Evolutionary conservation across 2,888 invertebrate genomes (phyloP).

Genomic region (Brachypterus glaber): DNA sequence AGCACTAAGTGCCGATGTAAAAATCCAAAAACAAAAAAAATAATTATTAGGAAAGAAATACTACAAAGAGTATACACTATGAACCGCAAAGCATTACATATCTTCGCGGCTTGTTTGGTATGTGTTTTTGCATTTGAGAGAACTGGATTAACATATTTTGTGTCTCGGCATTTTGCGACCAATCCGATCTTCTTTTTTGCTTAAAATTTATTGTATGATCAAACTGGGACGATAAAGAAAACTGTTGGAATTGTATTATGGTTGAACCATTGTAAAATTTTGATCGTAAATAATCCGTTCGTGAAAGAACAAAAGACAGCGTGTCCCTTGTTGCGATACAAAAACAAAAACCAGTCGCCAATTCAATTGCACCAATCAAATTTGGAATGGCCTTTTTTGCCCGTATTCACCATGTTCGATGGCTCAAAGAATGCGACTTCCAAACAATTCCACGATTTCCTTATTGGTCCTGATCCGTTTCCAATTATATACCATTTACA

Average conservation of each 20-base stretch:
- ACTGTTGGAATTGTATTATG: constrained; percentile 19
- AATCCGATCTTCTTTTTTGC: background rate
- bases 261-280: constrained; percentile 22
- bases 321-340: constrained; percentile 24
- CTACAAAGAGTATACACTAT: too few species aligned
- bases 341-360: constrained; percentile 37
- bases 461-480: too few species aligned
- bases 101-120: too few species aligned
- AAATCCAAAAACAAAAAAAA: too few species aligned
- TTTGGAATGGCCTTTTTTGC: constrained; percentile 30
- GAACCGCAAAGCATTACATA: too few species aligned
- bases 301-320: constrained; percentile 31
- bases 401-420: constrained; percentile 29
- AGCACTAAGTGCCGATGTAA: too few species aligned
- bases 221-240: constrained; percentile 14
- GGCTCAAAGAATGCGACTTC: constrained; percentile 19
- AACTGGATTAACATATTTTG: constrained; percentile 4
- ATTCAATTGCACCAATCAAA: constrained; percentile 38
- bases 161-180: constrained; percentile 1
- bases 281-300: constrained; percentile 27
- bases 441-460: constrained; percentile 20
- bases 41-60: too few species aligned
- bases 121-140: too few species aligned
- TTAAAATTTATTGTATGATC: constrained; percentile 13
- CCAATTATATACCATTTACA: too few species aligned